Evolutionary conservation across 1,140 invertebrate genomes (phyloP).

Genomic region (Drosophila mauritiana): DNA sequence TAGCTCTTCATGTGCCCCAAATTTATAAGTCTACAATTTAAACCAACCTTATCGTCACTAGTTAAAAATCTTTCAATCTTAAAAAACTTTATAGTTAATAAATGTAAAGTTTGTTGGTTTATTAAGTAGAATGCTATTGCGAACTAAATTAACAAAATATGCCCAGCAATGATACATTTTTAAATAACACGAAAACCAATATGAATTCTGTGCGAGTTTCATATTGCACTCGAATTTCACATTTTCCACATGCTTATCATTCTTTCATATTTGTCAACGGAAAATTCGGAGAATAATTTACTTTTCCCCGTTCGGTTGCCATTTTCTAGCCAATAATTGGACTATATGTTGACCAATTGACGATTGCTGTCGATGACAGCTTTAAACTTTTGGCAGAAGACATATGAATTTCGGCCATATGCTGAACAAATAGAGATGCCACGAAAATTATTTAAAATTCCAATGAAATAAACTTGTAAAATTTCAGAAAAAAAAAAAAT

Average conservation of each 20-base stretch:
- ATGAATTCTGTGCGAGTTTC: slow-evolving; percentile 24
- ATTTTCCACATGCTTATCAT: slow-evolving; percentile 12
- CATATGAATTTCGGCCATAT: slow-evolving; percentile 14
- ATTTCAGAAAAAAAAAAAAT: neutral
- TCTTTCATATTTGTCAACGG: slow-evolving; percentile 32
- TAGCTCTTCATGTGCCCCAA: too few species aligned
- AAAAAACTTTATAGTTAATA: neutral
- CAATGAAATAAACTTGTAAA: neutral
- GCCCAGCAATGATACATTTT: slow-evolving; percentile 9
- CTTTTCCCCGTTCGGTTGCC: slow-evolving; percentile 3
- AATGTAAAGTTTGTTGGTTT: neutral
- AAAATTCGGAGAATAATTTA: slow-evolving; percentile 26
- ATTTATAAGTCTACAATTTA: too few species aligned
- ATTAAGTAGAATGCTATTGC: slow-evolving; percentile 6
- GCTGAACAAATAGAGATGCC: slow-evolving; percentile 6
- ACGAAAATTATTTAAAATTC: neutral
- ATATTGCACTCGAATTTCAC: slow-evolving; percentile 25
- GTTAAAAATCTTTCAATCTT: too few species aligned
- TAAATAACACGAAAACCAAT: slow-evolving; percentile 29
- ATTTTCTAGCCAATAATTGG: slow-evolving; percentile 36
- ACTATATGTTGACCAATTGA: slow-evolving; percentile 25
- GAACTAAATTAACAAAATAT: slow-evolving; percentile 8
- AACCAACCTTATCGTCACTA: too few species aligned
- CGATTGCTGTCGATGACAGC: slow-evolving; percentile 30
- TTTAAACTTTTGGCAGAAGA: slow-evolving; percentile 24